These are phyloP conservation scores for Cottus gobio DNA, from an alignment of 2,113 vertebrate species.

Conservation along the genomic window DNA sequence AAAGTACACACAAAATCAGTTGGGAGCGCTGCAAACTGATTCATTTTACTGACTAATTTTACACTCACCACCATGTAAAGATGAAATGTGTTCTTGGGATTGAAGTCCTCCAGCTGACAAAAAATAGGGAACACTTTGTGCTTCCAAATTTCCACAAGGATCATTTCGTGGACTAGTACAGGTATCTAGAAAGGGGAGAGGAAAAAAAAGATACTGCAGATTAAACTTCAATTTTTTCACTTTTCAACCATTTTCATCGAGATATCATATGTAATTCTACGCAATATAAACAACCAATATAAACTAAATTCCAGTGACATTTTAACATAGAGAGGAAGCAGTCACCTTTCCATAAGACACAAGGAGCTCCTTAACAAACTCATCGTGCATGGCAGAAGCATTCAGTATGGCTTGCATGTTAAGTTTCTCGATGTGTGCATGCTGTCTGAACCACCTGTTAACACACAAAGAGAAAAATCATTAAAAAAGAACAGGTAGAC, in stretches of 20 bases:
- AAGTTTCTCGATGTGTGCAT: constrained; percentile 92
- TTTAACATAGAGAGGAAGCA: background rate
- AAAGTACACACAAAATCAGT: background rate
- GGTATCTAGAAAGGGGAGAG: constrained; percentile 83
- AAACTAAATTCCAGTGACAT: background rate
- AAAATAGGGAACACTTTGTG: constrained; percentile 92
- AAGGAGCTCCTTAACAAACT: constrained; percentile 91
- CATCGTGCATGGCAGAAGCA: constrained; percentile 84
- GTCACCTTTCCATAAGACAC: constrained; percentile 90
- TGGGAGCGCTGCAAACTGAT: background rate
- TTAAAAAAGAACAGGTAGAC: background rate
- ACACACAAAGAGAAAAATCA: constrained; percentile 7
- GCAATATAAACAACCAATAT: background rate
- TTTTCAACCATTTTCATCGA: too few species aligned
- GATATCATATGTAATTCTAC: background rate
- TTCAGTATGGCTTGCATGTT: constrained; percentile 95
- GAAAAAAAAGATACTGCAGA: background rate
- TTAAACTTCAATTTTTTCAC: too few species aligned
- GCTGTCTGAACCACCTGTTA: constrained; percentile 92
- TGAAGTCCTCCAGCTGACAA: constrained; percentile 92
- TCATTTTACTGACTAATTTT: background rate
- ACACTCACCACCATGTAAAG: constrained; percentile 95
- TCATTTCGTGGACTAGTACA: constrained; percentile 89
- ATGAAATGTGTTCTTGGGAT: constrained; percentile 89
- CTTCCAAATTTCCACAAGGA: constrained; percentile 94